Evolutionary conservation across 2,888 invertebrate species (phyloP).

Genomic region (Drosophila melanosoma): DNA sequence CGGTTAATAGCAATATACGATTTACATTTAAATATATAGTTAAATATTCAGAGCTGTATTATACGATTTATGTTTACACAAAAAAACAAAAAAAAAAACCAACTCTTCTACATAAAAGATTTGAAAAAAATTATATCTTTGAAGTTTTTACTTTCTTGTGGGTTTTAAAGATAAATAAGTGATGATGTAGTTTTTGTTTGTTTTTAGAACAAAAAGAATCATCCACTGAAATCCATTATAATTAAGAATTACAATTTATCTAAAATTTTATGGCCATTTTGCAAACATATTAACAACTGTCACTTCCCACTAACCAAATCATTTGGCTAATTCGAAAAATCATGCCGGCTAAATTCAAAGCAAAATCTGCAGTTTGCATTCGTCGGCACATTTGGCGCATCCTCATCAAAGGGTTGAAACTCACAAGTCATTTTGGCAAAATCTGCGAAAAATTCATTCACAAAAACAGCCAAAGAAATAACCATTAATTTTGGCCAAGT

Average conservation of each 20-base stretch:
- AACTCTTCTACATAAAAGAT: conserved; percentile 26
- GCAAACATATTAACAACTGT: conserved; percentile 55
- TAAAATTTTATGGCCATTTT: conserved; percentile 43
- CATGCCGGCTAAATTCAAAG: conserved; percentile 70
- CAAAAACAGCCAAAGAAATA: conserved; percentile 36
- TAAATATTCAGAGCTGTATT: conserved; percentile 69
- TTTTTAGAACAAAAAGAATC: neutral
- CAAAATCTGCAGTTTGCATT: conserved; percentile 43
- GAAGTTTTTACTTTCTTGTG: neutral
- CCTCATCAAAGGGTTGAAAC: conserved; percentile 68
- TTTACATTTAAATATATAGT: conserved; percentile 65
- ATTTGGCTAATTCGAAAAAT: conserved; percentile 46
- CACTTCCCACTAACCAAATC: conserved; percentile 59
- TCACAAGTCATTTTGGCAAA: conserved; percentile 67
- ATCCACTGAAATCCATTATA: neutral
- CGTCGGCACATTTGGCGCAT: conserved; percentile 42
- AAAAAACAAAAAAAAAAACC: conserved; percentile 20
- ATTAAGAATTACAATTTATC: neutral
- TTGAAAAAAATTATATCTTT: conserved; percentile 10
- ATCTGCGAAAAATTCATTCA: conserved; percentile 60
- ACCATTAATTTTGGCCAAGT: conserved; percentile 42
- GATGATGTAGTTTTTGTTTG: neutral
- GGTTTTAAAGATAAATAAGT: neutral
- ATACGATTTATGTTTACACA: conserved; percentile 74
- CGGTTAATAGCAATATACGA: conserved; percentile 71